A percentile compares a stretch with the other conserved stretches of the same genome.
These are phyloP conservation scores for Bombus balteatus DNA, from an alignment of 1,140 invertebrate species.

Conservation along the genomic window DNA sequence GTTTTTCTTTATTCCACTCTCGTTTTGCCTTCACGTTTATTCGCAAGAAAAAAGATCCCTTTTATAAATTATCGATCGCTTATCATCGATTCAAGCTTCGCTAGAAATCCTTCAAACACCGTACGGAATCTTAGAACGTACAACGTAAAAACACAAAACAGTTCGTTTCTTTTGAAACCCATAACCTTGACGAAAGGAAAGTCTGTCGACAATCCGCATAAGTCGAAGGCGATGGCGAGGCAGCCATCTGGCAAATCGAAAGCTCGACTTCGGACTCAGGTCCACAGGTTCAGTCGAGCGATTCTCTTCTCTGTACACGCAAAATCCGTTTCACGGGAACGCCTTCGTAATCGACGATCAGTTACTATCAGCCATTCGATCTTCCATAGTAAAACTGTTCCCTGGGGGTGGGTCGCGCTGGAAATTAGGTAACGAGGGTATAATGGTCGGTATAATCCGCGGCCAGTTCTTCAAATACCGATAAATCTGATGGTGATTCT, in stretches of 20 bases:
- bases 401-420: not conserved
- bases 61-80: too few species aligned
- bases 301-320: not conserved
- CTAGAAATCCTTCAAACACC: too few species aligned
- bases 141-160: too few species aligned
- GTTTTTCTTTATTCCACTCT: not conserved
- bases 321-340: not conserved
- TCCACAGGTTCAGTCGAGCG: not conserved
- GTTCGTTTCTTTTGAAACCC: rapidly evolving
- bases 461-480: not conserved
- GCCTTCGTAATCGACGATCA: not conserved
- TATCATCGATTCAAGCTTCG: too few species aligned
- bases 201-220: not conserved
- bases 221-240: too few species aligned
- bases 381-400: not conserved
- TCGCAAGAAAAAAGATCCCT: not conserved
- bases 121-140: too few species aligned
- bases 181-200: not conserved
- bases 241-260: not conserved
- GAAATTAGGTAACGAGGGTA: not conserved
- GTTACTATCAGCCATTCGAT: not conserved
- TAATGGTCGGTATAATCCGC: not conserved
- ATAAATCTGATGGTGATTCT: not conserved
- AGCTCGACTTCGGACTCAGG: not conserved
- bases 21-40: too few species aligned